phyloP scores from a whole-genome alignment of 1,140 invertebrate species.

The Drosophila sturtevanti region DNA sequence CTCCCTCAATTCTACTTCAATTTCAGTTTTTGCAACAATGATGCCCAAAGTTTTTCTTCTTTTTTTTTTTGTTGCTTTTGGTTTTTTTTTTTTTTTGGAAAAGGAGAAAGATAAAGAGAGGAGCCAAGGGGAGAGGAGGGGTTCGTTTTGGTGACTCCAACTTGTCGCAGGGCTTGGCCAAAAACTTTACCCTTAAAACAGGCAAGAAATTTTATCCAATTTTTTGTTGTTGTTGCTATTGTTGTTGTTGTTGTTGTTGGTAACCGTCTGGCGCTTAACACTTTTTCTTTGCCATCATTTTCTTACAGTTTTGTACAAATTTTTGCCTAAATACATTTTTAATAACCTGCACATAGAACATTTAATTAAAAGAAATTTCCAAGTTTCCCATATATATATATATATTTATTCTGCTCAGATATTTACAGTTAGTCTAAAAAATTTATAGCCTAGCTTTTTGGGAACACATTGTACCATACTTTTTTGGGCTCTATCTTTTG shows the following conservation, averaged over 20 bases:
- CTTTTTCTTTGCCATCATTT: slow-evolving; percentile 5
- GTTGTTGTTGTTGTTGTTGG: not conserved
- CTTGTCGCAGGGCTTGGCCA: not conserved
- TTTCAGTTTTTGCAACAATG: slow-evolving; percentile 9
- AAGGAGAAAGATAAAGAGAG: not conserved
- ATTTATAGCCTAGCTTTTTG: not conserved
- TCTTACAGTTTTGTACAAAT: not conserved
- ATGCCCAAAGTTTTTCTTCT: not conserved
- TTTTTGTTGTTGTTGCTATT: not conserved
- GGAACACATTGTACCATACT: not conserved
- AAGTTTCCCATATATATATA: not conserved
- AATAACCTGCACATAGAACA: slow-evolving; percentile 1
- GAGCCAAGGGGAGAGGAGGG: not conserved
- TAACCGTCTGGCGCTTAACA: slow-evolving; percentile 6
- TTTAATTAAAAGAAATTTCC: slow-evolving; percentile 3
- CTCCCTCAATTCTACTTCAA: not conserved
- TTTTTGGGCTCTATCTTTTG: not conserved
- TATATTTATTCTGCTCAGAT: not conserved
- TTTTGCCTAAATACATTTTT: slow-evolving; percentile 7
- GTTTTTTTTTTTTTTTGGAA: no score
- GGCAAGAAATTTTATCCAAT: not conserved
- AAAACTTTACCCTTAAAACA: not conserved
- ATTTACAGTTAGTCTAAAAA: not conserved
- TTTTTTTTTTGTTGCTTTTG: not conserved
- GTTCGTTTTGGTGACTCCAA: not conserved